Evolutionary conservation across 2,113 vertebrate genomes (phyloP), one percentile per base, ranked within the genome.

Genomic region (Tachycineta bicolor): DNA sequence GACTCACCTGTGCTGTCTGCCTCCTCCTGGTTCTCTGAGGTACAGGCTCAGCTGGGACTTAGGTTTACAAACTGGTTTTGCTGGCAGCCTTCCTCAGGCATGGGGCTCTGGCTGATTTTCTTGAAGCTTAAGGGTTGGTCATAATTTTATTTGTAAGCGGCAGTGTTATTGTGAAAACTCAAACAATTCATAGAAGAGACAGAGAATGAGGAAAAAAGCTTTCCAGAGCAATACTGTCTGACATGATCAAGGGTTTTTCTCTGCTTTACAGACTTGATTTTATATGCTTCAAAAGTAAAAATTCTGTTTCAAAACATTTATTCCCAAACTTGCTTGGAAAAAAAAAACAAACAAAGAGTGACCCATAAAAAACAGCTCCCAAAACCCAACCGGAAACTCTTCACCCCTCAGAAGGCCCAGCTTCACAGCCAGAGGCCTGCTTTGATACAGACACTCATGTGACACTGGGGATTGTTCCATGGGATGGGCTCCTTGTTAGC

Each of bases 1-100:
- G 70, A 34, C 22, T 81, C 18, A 43, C 8, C 0, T 0, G 14
- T 68, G 2, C 22, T 8, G 26, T 4, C 25, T 71, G 64, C 17
- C 71, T 75, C 33, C 85, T 60, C 41, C 67, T 12, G 43, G 33
- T 43, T 50, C 37, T n/a, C 34, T 8, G 60, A n/a, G 4, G 83
- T 21, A 73, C 67, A 62, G 47, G 29, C 70, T 49, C 63, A 25
- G 6, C 37, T 0, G 1, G 33, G 60, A 39, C 39, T 53, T 20
- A 12, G 14, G 11, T 68, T 80, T 47, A 62, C 58, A 65, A 65
- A 65, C 8, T 3, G 37, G 7, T 23, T 8, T 3, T 16, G 34
- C 47, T n/a, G 47, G 28, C 47, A 81, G 60, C 47, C 24, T 47
- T 75, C 55, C 50, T 64, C 77, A 71, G 53, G 50, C 26, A 65